These are phyloP conservation scores for Gadopsis bispinosus DNA, from an alignment of 2,797 vertebrate species.

Conservation along the genomic window DNA sequence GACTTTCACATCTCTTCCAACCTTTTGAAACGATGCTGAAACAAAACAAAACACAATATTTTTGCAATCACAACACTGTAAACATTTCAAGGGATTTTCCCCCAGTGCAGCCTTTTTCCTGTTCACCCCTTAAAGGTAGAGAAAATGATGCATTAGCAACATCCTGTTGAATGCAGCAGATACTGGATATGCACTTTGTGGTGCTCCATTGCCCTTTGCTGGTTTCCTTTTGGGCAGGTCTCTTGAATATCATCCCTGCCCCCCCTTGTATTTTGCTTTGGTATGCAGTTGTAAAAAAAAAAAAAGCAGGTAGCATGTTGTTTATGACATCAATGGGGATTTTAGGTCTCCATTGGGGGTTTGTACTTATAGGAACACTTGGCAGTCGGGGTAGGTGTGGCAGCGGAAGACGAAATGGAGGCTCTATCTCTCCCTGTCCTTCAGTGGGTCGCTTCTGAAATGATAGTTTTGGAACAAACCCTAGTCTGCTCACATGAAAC, in stretches of 20 bases:
- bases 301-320: conserved; percentile 78
- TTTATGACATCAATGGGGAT: conserved; percentile 67
- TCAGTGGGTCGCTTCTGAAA: conserved; percentile 55
- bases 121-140: conserved; percentile 72
- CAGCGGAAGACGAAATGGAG: conserved; percentile 62
- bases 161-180: conserved; percentile 77
- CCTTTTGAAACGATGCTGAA: conserved; percentile 7
- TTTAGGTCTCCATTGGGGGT: conserved; percentile 68
- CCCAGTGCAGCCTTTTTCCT: conserved; percentile 73
- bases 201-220: conserved; percentile 79
- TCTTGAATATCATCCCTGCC: conserved; percentile 46
- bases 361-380: conserved; percentile 65
- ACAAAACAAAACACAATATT: conserved; percentile 19
- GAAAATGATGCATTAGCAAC: conserved; percentile 70
- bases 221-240: conserved; percentile 77
- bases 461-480: conserved; percentile 31
- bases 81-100: conserved; percentile 78
- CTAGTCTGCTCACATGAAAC: conserved; percentile 17
- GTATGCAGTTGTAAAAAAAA: conserved; percentile 46
- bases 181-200: conserved; percentile 76
- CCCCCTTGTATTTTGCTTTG: conserved; percentile 30
- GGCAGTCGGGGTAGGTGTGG: conserved; percentile 56
- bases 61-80: conserved; percentile 53
- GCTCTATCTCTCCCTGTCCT: conserved; percentile 44
- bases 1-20: background rate